These are phyloP conservation scores for Cataglyphis albicans DNA, from an alignment of 2,888 invertebrate genomes.

Conservation along the genomic window DNA sequence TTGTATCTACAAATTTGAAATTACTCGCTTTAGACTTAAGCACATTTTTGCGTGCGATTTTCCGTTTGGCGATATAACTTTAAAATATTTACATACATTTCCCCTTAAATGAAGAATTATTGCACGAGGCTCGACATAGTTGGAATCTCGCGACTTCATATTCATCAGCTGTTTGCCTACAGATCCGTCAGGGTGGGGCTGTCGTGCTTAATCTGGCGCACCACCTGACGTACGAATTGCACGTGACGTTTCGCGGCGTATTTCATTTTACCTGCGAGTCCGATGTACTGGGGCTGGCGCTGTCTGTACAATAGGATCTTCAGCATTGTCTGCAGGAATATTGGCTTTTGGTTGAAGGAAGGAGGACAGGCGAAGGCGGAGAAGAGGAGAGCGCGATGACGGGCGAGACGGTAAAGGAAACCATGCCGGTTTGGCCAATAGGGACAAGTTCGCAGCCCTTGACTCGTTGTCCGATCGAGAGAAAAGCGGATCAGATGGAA, in stretches of 20 bases:
- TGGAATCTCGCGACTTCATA: slow-evolving; percentile 24
- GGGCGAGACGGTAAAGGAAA: slow-evolving; percentile 9
- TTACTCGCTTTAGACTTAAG: background rate
- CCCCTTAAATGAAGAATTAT: slow-evolving; percentile 23
- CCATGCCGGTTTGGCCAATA: slow-evolving; percentile 70
- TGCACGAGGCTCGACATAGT: background rate
- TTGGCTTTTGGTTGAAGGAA: slow-evolving; percentile 47
- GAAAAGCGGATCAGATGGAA: slow-evolving; percentile 45
- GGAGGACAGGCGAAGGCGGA: slow-evolving; percentile 28
- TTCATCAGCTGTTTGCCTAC: slow-evolving; percentile 45
- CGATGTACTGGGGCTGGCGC: background rate
- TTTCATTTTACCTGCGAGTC: slow-evolving; percentile 52
- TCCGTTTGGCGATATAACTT: background rate
- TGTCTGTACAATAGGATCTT: slow-evolving; percentile 42
- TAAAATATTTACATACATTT: slow-evolving; percentile 15
- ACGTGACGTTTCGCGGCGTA: slow-evolving; percentile 48
- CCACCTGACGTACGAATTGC: slow-evolving; percentile 48
- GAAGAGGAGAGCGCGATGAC: background rate
- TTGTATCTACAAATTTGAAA: background rate
- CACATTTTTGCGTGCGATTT: background rate
- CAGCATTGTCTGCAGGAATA: slow-evolving; percentile 47
- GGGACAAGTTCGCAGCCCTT: slow-evolving; percentile 73
- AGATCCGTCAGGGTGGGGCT: slow-evolving; percentile 33
- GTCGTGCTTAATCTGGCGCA: slow-evolving; percentile 45
- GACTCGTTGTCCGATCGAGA: slow-evolving; percentile 24